Conservation (phyloP, 2,113 vertebrate genomes). For the Rhinichthys klamathensis region DNA sequence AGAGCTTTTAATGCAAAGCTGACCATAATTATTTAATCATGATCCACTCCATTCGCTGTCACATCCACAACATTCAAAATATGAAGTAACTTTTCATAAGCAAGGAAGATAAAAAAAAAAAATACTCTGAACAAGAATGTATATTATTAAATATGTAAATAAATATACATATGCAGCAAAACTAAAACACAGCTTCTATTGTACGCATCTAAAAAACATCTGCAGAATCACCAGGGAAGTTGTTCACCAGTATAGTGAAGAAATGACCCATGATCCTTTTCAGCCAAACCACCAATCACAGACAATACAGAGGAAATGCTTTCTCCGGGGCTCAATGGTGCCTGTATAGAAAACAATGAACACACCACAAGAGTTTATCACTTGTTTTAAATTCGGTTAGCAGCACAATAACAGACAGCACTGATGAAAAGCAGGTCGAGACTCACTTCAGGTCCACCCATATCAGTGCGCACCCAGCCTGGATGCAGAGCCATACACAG, state of each 20-base stretch:
- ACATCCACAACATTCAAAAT: background rate
- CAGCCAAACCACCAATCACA: slow-evolving; percentile 70
- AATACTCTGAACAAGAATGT: background rate
- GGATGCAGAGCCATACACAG: slow-evolving; percentile 72
- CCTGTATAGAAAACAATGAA: slow-evolving; percentile 55
- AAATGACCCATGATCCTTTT: slow-evolving; percentile 73
- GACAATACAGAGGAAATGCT: slow-evolving; percentile 66
- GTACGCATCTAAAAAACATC: background rate
- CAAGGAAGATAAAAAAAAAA: background rate
- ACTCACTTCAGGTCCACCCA: slow-evolving; percentile 71
- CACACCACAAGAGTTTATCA: background rate
- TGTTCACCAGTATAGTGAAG: slow-evolving; percentile 68
- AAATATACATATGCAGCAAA: background rate
- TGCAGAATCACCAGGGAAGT: slow-evolving; percentile 68
- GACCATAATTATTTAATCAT: background rate
- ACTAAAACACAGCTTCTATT: background rate
- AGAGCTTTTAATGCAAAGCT: background rate
- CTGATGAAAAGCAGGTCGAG: background rate
- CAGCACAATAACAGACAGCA: background rate
- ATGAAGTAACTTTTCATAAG: background rate
- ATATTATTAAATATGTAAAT: background rate
- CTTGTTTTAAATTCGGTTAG: background rate
- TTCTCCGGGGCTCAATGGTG: slow-evolving; percentile 68
- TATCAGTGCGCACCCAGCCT: slow-evolving; percentile 74
- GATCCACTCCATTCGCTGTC: background rate